Percentiles rank a stretch among this genome's conserved stretches.
phyloP scores from a whole-genome alignment of 2,888 invertebrate species.

The Artemia sinica region DNA sequence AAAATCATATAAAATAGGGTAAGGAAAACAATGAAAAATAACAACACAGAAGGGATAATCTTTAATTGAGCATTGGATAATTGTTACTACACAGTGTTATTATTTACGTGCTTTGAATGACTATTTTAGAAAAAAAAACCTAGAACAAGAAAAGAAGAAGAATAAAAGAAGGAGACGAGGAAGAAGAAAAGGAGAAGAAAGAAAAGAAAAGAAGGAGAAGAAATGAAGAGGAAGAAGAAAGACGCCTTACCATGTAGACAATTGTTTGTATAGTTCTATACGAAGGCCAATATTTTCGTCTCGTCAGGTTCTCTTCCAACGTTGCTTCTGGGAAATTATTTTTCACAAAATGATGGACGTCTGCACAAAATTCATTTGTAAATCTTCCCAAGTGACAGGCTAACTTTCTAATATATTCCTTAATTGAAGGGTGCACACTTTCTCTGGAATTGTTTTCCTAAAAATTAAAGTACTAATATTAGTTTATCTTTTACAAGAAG shows the following conservation, averaged over 20 bases:
- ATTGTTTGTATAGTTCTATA: background rate
- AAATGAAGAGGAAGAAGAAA: background rate
- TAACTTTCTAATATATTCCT: background rate
- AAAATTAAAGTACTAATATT: no score
- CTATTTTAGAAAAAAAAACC: no score
- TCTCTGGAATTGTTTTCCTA: conserved; percentile 5
- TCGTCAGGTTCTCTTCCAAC: background rate
- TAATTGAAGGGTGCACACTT: background rate
- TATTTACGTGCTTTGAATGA: no score
- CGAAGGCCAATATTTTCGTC: conserved; percentile 8
- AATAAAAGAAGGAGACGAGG: background rate
- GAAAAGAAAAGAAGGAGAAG: no score
- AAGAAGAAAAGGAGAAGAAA: no score
- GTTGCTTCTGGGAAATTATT: background rate
- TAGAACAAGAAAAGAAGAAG: no score
- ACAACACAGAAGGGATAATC: no score
- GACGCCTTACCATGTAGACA: background rate
- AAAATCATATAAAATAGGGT: no score
- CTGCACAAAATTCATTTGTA: background rate
- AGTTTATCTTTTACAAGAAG: no score
- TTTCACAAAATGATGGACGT: background rate
- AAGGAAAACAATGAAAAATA: no score
- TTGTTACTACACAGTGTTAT: no score
- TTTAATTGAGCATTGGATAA: no score
- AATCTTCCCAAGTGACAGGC: background rate